Conservation (phyloP, 1,140 invertebrate species). For the Chionoecetes opilio region DNA sequence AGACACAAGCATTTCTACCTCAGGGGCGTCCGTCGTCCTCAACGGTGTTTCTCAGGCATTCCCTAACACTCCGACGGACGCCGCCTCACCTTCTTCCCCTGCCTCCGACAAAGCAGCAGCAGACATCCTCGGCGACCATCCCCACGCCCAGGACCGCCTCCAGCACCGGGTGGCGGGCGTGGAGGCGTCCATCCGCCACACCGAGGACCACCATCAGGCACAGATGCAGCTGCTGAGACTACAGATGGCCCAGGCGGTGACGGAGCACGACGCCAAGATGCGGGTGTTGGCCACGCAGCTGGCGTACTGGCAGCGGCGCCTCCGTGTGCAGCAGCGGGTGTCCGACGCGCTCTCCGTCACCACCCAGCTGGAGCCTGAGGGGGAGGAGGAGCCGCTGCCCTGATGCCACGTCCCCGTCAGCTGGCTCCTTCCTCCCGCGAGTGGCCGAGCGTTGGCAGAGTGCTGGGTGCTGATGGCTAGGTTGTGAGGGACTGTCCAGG, state of each 20-base stretch:
- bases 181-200: slow-evolving; percentile 33
- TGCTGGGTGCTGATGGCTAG: slow-evolving; percentile 44
- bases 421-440: background rate
- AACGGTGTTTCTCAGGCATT: slow-evolving; percentile 62
- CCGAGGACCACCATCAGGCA: slow-evolving; percentile 71
- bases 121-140: slow-evolving; percentile 11
- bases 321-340: slow-evolving; percentile 64
- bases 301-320: slow-evolving; percentile 73
- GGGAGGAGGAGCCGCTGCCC: slow-evolving; percentile 62
- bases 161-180: slow-evolving; percentile 49
- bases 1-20: slow-evolving; percentile 71
- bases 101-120: background rate
- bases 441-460: slow-evolving; percentile 37
- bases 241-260: slow-evolving; percentile 71
- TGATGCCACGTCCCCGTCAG: slow-evolving; percentile 42
- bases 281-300: slow-evolving; percentile 68
- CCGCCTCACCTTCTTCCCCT: slow-evolving; percentile 47
- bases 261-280: slow-evolving; percentile 75
- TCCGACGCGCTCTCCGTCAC: slow-evolving; percentile 56
- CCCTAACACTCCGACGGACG: background rate
- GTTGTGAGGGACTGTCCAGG: slow-evolving; percentile 48
- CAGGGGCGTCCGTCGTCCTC: slow-evolving; percentile 67
- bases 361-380: slow-evolving; percentile 61
- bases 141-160: background rate
- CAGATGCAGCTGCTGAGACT: slow-evolving; percentile 71